Evolutionary conservation across 2,888 invertebrate genomes (phyloP), one percentile per base, ranked within the genome.

Genomic region (Limulus polyphemus): DNA sequence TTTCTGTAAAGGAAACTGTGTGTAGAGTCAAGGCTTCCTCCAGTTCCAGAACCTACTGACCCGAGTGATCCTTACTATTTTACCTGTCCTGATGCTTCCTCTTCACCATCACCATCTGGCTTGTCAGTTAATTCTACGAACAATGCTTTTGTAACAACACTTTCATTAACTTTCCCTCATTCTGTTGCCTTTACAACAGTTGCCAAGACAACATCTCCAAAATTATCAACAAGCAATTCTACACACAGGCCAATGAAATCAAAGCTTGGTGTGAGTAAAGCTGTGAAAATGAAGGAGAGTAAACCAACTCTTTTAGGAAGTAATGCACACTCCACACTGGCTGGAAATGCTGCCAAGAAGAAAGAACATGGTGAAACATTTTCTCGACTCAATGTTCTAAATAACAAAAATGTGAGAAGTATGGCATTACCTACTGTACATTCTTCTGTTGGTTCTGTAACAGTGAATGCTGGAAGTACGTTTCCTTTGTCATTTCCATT

Each of bases 31-130:
- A 17, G 55, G 32, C 32, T 55, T 17, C 55, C 55, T 32, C 55
- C 55, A 12, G 55, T 55, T 55, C 55, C 55, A 55, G 55, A 55
- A 46, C 55, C 55, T 32, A 46, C 46, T 17, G 55, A 55, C 46
- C 55, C 55, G n/a, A 55, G 55, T 55, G 55, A 55, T 13, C 55
- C 55, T 32, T 55, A 55, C 32, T 32, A 46, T 55, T 55, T 55
- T 55, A 55, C 17, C n/a, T 55, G 55, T 32, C 46, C 55, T 32
- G 55, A 55, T 11, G 32, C 55, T 16, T 14, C 55, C 10, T 55
- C 55, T 32, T 32, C 32, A 32, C 17, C 16, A 32, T 32, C 55
- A 17, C 32, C 32, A 32, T 32, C 32, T 32, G 32, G 32, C 7
- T 3, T 32, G 32, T 32, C 7, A 32, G 32, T 32, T 32, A 32